phyloP scores from a whole-genome alignment of 2,888 invertebrate species.

The Tetrapedia diversipes region DNA sequence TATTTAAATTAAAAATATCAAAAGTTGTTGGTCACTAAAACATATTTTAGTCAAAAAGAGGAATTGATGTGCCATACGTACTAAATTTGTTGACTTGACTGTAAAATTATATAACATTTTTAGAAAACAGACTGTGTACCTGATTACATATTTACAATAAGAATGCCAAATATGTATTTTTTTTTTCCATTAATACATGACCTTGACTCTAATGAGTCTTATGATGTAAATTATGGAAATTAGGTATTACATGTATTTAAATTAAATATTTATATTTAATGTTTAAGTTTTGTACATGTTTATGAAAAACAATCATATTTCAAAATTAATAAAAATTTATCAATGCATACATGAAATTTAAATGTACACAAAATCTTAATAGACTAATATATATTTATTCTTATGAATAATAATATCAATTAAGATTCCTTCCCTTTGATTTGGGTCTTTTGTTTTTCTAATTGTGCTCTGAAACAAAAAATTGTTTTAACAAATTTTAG shows the following conservation, averaged over 20 bases:
- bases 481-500: conserved; percentile 28
- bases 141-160: conserved; percentile 65
- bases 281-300: conserved; percentile 67
- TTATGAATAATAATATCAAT: conserved; percentile 46
- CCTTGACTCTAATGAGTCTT: conserved; percentile 30
- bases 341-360: conserved; percentile 39
- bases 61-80: conserved; percentile 67
- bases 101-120: conserved; percentile 50
- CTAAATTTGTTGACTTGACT: conserved; percentile 52
- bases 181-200: conserved; percentile 50
- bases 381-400: conserved; percentile 58
- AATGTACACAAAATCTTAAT: conserved; percentile 43
- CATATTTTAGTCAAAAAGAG: conserved; percentile 42
- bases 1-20: conserved; percentile 13
- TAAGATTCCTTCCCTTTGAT: conserved; percentile 68
- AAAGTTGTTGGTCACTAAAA: conserved; percentile 28
- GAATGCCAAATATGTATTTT: conserved; percentile 64
- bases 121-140: conserved; percentile 62
- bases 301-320: conserved; percentile 58
- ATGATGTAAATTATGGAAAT: conserved; percentile 17
- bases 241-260: conserved; percentile 52
- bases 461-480: conserved; percentile 86
- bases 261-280: conserved; percentile 57
- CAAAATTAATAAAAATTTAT: conserved; percentile 53
- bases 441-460: conserved; percentile 86